phyloP scores from a whole-genome alignment of 2,797 vertebrate species.

The Myotis daubentonii region DNA sequence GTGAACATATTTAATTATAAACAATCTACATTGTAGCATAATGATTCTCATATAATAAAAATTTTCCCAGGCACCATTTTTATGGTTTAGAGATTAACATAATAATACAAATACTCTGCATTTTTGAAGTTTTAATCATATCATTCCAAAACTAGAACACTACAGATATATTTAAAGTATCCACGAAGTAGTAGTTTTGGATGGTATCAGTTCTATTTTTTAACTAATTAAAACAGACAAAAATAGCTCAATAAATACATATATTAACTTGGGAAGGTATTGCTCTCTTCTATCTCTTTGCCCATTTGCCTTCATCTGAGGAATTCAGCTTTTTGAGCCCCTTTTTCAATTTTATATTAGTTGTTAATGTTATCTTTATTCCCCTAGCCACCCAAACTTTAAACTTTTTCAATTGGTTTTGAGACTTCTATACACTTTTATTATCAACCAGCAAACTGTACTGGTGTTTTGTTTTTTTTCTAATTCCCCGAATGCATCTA shows the following conservation, averaged over 20 bases:
- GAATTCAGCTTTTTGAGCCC: neutral
- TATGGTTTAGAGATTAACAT: constrained; percentile 21
- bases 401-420: constrained; percentile 25
- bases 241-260: constrained; percentile 35
- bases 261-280: constrained; percentile 22
- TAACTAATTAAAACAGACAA: constrained; percentile 38
- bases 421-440: constrained; percentile 41
- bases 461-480: neutral
- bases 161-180: constrained; percentile 3
- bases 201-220: constrained; percentile 49
- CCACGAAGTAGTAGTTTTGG: constrained; percentile 14
- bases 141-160: constrained; percentile 35
- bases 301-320: neutral
- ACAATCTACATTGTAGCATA: constrained; percentile 49
- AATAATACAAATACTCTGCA: constrained; percentile 21
- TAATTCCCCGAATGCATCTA: neutral
- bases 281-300: neutral
- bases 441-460: neutral
- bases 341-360: neutral
- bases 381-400: neutral
- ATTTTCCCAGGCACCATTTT: constrained; percentile 60
- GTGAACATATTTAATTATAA: constrained; percentile 37
- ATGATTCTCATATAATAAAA: constrained; percentile 26
- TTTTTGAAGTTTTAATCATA: constrained; percentile 46
- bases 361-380: neutral